Base-by-base conservation (phyloP, 2,797 vertebrate genomes). In the Enteromius treurensis region DNA sequence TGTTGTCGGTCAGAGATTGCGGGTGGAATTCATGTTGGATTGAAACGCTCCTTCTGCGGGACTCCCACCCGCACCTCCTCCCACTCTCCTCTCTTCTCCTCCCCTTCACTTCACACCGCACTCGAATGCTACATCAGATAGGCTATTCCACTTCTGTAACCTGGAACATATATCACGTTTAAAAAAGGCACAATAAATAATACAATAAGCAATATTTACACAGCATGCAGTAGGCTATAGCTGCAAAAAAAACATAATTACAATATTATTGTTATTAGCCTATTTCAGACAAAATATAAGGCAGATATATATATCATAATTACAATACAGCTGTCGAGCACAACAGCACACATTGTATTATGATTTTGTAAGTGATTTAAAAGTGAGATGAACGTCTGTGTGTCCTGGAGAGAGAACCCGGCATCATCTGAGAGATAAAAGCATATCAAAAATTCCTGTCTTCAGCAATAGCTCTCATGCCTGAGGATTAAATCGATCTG, bases 391-490 rank as follows among this genome's bases (percentile, higher is more conserved):
- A 32, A 29, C 11, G 51, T 29, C 6, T 10, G 51, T 15, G 26
- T 7, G 58, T 6, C 60, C 26, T 64, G 11, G 58, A 15, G 58
- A n/a, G 58, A 65, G 14, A 53, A 19, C 2, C 17, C 0, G 5
- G 40, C 13, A 13, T 80, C 21, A 62, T 68, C 42, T 32, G n/a
- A 82, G 53, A 58, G 37, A 40, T 84, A 76, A 80, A 76, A 85
- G 83, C 78, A 85, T 90, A 88, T 92, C 87, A 90, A 88, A 92
- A 90, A 90, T 86, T 90, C 85, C 87, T 84, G 13, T 67, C 76
- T 84, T 90, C 90, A 92, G 90, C 90, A 82, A 76, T 82, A 88
- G 80, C 45, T 84, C 58, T 78, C 60, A 60, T 77, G 60, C 42
- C 21, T 17, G 77, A 91, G 85, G 42, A 77, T 73, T 84, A 86